phyloP scores from a whole-genome alignment of 2,797 vertebrate species.

The Ctenopoma multispine region DNA sequence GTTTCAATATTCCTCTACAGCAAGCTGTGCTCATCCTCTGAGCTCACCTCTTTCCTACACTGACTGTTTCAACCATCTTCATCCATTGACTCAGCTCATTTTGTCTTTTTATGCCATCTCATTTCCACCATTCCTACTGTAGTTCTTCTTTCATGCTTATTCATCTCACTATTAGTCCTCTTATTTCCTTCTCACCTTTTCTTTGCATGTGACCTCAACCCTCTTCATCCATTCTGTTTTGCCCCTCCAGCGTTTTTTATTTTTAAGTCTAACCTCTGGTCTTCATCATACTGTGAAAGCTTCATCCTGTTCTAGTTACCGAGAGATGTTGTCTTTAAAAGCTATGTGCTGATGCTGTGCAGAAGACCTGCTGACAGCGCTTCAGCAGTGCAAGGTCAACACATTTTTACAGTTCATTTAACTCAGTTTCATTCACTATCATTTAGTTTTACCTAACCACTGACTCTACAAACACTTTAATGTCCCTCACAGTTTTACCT shows the following conservation, averaged over 20 bases:
- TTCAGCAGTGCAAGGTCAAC: slow-evolving; percentile 42
- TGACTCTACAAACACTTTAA: slow-evolving; percentile 30
- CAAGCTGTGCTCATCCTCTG: slow-evolving; percentile 6
- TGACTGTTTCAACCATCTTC: slow-evolving; percentile 35
- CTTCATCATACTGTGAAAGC: slow-evolving; percentile 54
- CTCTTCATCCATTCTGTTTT: slow-evolving; percentile 26
- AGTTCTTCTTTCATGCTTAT: slow-evolving; percentile 7
- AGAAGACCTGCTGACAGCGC: slow-evolving; percentile 59
- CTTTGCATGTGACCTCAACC: slow-evolving; percentile 21
- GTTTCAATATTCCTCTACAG: slow-evolving; percentile 24
- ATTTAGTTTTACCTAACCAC: slow-evolving; percentile 25
- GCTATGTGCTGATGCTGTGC: slow-evolving; percentile 64
- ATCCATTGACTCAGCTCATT: slow-evolving; percentile 18
- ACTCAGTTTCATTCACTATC: slow-evolving; percentile 45
- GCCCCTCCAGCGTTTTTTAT: slow-evolving; percentile 32
- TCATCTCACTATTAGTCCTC: not conserved
- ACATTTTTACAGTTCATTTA: slow-evolving; percentile 44
- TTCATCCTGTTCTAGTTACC: slow-evolving; percentile 58
- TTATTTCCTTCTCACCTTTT: not conserved
- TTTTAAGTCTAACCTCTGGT: slow-evolving; percentile 47
- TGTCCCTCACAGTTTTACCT: slow-evolving; percentile 9
- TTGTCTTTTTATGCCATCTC: not conserved
- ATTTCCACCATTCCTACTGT: not conserved
- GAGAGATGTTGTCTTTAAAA: slow-evolving; percentile 56
- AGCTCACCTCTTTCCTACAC: slow-evolving; percentile 9